phyloP scores from a whole-genome alignment of 2,113 vertebrate species.

The Cochlearius cochlearius region DNA sequence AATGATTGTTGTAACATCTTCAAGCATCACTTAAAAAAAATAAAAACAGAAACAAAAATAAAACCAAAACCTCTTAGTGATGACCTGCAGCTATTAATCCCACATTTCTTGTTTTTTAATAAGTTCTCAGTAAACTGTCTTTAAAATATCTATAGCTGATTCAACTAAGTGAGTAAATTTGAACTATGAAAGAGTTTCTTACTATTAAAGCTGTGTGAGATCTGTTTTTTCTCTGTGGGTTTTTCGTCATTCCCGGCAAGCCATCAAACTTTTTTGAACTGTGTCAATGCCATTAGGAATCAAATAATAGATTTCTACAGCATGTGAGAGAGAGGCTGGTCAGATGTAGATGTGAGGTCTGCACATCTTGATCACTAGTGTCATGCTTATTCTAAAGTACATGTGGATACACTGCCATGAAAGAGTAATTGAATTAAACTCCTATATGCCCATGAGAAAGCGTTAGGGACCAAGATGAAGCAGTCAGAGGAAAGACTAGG shows the following conservation, averaged over 20 bases:
- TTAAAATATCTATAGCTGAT: neutral
- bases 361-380: neutral
- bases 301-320: neutral
- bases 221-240: neutral
- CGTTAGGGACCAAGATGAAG: neutral
- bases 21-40: neutral
- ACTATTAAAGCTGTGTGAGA: neutral
- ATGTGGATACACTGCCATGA: neutral
- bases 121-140: neutral
- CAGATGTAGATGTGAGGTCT: neutral
- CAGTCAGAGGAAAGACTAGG: neutral
- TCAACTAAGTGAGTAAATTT: neutral
- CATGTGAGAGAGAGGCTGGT: neutral
- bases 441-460: neutral
- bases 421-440: neutral
- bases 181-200: neutral
- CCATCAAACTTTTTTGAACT: neutral
- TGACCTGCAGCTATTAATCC: neutral
- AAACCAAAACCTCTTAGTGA: neutral
- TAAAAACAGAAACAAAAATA: neutral
- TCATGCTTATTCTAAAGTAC: neutral
- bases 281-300: neutral
- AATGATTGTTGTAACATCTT: neutral
- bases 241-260: neutral
- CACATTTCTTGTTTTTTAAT: neutral